Base-by-base conservation (phyloP, 2,888 invertebrate species). In the Drosophila lacicola region DNA sequence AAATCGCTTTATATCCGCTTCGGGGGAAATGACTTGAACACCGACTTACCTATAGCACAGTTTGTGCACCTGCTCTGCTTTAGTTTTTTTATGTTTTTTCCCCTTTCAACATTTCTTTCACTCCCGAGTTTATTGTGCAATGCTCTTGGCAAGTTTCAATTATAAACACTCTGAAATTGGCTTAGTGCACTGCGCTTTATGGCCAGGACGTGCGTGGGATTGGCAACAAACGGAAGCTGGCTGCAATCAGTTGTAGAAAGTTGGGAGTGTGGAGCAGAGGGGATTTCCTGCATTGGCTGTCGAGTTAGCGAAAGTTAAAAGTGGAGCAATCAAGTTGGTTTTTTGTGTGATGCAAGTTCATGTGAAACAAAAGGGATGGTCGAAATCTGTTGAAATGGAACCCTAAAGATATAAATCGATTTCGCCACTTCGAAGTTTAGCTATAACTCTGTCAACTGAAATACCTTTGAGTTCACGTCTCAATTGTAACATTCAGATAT, bases 131-230 rank as follows among this genome's bases (percentile, higher is more conserved):
- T 46, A 33, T 44, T 42, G 39, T 55, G 44, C 19, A 34, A 41
- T 41, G 51, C 62, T 36, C 41, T 54, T 10, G 49, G 45, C 60
- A 62, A 67, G 56, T 75, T 77, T 82, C 80, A 82, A 80, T 80
- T 80, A 86, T 67, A 82, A 83, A 71, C 80, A 66, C 69, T 70
- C 66, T 68, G 61, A 65, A 80, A 80, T 74, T 82, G 83, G 83
- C 80, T 71, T 71, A 73, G 69, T 62, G 55, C 45, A 63, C 50
- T 86, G 65, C 63, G 50, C 74, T 80, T 80, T 74, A 74, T 74
- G 77, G 65, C 42, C 55, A 62, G 58, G 44, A 86, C 78, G 71
- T 73, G 77, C 50, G 60, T 86, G 62, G 76, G 65, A 64, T 70
- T 69, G 62, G 58, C 57, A 65, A 68, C 71, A 72, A 66, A 25